Conservation (phyloP, 2,888 invertebrate species). For the Polydrusus tereticollis region DNA sequence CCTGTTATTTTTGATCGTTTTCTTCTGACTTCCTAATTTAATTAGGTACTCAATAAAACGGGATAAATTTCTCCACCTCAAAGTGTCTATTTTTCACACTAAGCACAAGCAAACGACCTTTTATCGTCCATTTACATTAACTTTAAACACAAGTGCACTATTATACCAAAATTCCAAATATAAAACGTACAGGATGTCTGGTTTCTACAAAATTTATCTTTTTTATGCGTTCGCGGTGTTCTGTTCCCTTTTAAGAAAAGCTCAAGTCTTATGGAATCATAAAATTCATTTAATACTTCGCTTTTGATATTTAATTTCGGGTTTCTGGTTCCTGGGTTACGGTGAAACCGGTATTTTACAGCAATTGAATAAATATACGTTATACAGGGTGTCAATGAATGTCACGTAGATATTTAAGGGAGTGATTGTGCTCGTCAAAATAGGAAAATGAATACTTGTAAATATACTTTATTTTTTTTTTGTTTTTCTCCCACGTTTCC, state of each 20-base stretch:
- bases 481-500: too few species aligned
- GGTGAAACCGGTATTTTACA: background rate
- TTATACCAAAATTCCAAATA: conserved; percentile 32
- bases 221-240: conserved; percentile 40
- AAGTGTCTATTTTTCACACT: background rate
- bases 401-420: too few species aligned
- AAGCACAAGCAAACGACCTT: background rate
- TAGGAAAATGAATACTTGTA: too few species aligned
- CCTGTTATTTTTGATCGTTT: too few species aligned
- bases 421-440: too few species aligned
- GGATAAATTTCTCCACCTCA: background rate
- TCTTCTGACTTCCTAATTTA: too few species aligned
- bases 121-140: conserved; percentile 14
- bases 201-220: conserved; percentile 48
- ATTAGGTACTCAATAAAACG: too few species aligned
- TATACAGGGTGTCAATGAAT: too few species aligned
- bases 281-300: conserved; percentile 39
- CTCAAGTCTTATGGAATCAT: conserved; percentile 37
- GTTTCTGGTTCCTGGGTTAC: conserved; percentile 26
- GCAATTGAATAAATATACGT: too few species aligned
- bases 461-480: too few species aligned
- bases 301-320: conserved; percentile 20
- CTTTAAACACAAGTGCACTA: conserved; percentile 17
- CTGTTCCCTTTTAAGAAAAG: conserved; percentile 36
- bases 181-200: conserved; percentile 49